Evolutionary conservation across 23 tunicate species (phyloP).

Genomic region (Halocynthia roretzi): DNA sequence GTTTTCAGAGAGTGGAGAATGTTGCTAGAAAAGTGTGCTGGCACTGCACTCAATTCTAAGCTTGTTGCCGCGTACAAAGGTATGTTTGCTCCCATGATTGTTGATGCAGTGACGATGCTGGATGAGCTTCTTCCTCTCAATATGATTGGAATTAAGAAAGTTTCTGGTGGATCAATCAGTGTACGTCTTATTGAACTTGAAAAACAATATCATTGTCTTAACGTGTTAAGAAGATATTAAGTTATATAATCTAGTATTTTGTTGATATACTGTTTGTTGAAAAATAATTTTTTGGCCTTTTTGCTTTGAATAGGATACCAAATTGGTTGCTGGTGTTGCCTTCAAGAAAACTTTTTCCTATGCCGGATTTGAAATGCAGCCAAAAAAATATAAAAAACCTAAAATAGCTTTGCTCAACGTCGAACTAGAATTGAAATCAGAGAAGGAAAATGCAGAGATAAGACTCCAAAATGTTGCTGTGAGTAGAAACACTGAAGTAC

Average conservation of each 20-base stretch:
- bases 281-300: not conserved
- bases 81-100: conserved; percentile 97
- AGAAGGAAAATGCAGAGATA: conserved; percentile 97
- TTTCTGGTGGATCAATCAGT: conserved; percentile 89
- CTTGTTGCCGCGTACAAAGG: conserved; percentile 88
- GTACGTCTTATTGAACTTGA: conserved; percentile 12
- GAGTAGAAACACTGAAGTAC: not conserved
- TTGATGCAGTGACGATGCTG: conserved; percentile 76
- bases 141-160: conserved; percentile 98
- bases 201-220: too few species aligned
- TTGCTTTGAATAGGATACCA: conserved; percentile 46
- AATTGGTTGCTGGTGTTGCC: conserved; percentile 94
- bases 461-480: conserved; percentile 84
- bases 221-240: too few species aligned
- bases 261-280: not conserved
- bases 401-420: conserved; percentile 91
- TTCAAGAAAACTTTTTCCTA: conserved; percentile 96
- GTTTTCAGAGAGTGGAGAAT: conserved; percentile 55
- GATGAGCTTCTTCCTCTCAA: conserved; percentile 94
- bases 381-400: conserved; percentile 84
- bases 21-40: conserved; percentile 84
- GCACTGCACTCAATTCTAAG: conserved; percentile 90
- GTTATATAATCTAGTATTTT: not conserved
- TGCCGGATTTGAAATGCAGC: conserved; percentile 99
- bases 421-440: conserved; percentile 94